phyloP scores from a whole-genome alignment of 2,888 invertebrate species.

The Pherbina coryleti region DNA sequence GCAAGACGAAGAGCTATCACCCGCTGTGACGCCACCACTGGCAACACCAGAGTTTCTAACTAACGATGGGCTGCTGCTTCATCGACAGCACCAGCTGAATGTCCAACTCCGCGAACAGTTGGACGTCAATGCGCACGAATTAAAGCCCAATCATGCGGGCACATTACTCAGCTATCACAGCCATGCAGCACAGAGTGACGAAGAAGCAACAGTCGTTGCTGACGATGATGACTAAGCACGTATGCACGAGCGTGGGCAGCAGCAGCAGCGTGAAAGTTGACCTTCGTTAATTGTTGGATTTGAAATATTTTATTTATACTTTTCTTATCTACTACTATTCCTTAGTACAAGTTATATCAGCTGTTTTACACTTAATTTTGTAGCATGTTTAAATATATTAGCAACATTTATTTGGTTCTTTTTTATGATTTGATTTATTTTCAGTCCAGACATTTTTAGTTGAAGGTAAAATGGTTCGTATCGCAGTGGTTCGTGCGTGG shows the following conservation, averaged over 20 bases:
- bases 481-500: no score
- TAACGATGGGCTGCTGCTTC: not conserved
- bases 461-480: no score
- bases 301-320: no score
- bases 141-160: slow-evolving; percentile 74
- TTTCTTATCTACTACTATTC: no score
- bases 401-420: no score
- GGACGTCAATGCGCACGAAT: slow-evolving; percentile 73
- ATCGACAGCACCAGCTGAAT: not conserved
- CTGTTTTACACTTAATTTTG: no score
- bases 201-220: not conserved
- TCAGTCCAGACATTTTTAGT: no score
- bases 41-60: not conserved
- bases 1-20: not conserved
- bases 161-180: slow-evolving; percentile 73
- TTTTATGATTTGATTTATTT: no score
- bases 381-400: no score
- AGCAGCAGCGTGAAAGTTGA: not conserved
- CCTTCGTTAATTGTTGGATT: no score
- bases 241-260: not conserved
- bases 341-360: no score
- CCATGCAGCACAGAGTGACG: slow-evolving; percentile 46
- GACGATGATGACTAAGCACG: not conserved
- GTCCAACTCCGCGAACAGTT: slow-evolving; percentile 70
- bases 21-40: not conserved